A percentile compares a stretch with the other conserved stretches of the same genome.
Evolutionary conservation across 2,888 invertebrate genomes (phyloP).

Genomic region (Miltochrista miniata): DNA sequence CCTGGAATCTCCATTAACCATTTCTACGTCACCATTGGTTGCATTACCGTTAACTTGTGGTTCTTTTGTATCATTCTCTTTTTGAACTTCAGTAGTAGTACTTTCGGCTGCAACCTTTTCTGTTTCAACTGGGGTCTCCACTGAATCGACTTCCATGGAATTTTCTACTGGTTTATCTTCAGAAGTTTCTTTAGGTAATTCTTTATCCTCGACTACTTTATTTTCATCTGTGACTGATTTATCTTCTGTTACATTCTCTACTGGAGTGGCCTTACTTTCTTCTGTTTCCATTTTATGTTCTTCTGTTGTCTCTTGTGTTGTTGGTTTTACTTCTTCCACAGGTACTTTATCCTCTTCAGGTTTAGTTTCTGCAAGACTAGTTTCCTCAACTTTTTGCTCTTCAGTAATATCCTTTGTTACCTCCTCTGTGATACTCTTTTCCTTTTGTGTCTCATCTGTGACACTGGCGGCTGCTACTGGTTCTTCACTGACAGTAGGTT

Average conservation of each 20-base stretch:
- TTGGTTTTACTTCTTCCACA: constrained; percentile 13
- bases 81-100: constrained; percentile 32
- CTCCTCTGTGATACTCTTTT: not conserved
- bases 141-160: constrained; percentile 8
- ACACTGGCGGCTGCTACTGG: not conserved
- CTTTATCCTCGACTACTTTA: constrained; percentile 19
- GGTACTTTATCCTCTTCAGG: not conserved
- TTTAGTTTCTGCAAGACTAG: not conserved
- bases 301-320: constrained; percentile 15
- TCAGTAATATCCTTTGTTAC: not conserved
- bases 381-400: not conserved
- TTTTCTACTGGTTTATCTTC: constrained; percentile 16
- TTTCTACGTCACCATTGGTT: constrained; percentile 57
- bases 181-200: constrained; percentile 12
- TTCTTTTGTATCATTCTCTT: constrained; percentile 48
- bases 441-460: not conserved
- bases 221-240: constrained; percentile 20
- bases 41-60: constrained; percentile 67
- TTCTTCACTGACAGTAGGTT: not conserved
- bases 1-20: constrained; percentile 58
- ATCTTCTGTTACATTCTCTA: constrained; percentile 25
- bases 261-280: constrained; percentile 34
- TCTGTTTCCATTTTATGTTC: constrained; percentile 29
- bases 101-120: constrained; percentile 28
- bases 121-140: constrained; percentile 10